These are phyloP conservation scores for Crocuta crocuta DNA, from an alignment of 2,113 vertebrate genomes.

Conservation along the genomic window DNA sequence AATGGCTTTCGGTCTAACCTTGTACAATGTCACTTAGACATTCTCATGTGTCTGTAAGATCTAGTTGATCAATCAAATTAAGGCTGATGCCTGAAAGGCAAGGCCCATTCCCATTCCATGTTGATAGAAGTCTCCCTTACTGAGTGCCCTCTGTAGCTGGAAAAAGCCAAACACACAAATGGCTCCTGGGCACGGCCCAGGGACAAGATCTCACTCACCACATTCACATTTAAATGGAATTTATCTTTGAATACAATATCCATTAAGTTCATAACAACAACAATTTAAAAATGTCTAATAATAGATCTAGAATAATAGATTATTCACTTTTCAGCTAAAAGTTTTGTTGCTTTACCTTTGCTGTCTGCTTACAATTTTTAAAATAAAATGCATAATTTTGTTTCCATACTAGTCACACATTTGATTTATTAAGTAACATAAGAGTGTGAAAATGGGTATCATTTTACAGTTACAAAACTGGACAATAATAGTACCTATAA, in stretches of 20 bases:
- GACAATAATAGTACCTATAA: not conserved
- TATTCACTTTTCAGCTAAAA: not conserved
- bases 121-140: not conserved
- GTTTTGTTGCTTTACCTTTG: slow-evolving; percentile 10
- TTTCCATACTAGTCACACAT: not conserved
- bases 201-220: not conserved
- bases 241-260: not conserved
- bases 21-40: slow-evolving; percentile 41
- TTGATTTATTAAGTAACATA: slow-evolving; percentile 14
- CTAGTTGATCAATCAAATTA: slow-evolving; percentile 27
- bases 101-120: not conserved
- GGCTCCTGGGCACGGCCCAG: not conserved
- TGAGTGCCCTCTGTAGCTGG: not conserved
- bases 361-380: slow-evolving; percentile 36
- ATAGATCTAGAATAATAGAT: not conserved
- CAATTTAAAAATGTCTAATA: not conserved
- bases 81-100: slow-evolving; percentile 30
- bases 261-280: not conserved
- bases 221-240: not conserved
- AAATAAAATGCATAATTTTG: not conserved
- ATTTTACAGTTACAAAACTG: not conserved
- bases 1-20: slow-evolving; percentile 38
- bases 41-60: not conserved
- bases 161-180: not conserved
- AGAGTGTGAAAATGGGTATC: not conserved